Conservation (phyloP, 2,888 invertebrate species). For the Drosophila acutilabella region DNA sequence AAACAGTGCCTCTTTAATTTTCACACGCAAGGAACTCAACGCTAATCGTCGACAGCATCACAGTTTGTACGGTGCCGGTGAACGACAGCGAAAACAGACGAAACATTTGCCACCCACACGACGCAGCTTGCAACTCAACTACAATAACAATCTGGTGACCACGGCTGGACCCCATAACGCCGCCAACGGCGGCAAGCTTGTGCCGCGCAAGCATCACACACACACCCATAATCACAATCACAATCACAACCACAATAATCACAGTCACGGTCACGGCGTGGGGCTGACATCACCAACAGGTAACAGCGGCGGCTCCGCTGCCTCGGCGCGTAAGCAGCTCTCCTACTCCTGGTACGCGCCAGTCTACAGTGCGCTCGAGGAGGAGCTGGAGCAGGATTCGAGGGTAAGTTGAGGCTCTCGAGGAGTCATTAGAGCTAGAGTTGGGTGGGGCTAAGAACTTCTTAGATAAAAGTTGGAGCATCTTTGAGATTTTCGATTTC, state of each 20-base stretch:
- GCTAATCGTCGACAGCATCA: constrained; percentile 67
- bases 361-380: constrained; percentile 85
- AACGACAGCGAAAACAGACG: constrained; percentile 58
- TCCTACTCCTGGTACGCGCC: constrained; percentile 85
- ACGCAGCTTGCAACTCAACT: constrained; percentile 83
- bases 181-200: constrained; percentile 59
- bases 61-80: constrained; percentile 65
- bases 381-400: constrained; percentile 85
- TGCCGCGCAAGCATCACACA: constrained; percentile 71
- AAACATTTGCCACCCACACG: constrained; percentile 71
- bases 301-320: constrained; percentile 68
- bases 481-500: no score
- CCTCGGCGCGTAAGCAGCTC: constrained; percentile 83
- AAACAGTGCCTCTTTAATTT: constrained; percentile 84
- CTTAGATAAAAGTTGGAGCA: no score
- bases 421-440: no score
- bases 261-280: constrained; percentile 42
- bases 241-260: constrained; percentile 27
- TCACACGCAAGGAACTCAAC: constrained; percentile 83
- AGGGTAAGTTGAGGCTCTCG: constrained; percentile 72
- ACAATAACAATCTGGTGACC: constrained; percentile 81
- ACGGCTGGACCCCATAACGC: constrained; percentile 64
- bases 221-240: constrained; percentile 31
- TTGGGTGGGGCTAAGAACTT: no score
- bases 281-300: constrained; percentile 55